Base-by-base conservation (phyloP, 2,113 vertebrate genomes). In the Diadophis punctatus region DNA sequence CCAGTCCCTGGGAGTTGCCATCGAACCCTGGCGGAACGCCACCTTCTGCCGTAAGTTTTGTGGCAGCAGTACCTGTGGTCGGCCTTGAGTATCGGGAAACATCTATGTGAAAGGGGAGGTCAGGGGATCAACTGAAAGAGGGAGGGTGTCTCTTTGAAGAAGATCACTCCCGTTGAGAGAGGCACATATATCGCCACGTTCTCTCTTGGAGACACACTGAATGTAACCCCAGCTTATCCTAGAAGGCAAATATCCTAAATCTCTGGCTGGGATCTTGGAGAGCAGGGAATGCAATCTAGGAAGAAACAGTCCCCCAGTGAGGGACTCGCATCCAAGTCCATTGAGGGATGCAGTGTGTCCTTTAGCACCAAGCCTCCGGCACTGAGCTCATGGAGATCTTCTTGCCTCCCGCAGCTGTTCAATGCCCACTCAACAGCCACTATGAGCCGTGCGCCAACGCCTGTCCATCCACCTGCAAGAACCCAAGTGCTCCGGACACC, bases 391-490 rank as follows among this genome's bases (percentile, higher is more conserved):
- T 10, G 25, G 12, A 60, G 0, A 3, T 0, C 0, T 3, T 27
- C 89, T 86, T 91, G 49, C 68, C 4, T 63, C 91, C n/a, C 1
- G 30, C 74, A 97, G 97, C 95, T 25, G 0, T 96, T 0, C 0
- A 6, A 1, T 97, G 97, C 7, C 0, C 86, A 0, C 16, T n/a
- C 48, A 96, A 96, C 91, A 97, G 92, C 86, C 96, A 96, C 93
- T 97, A 96, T 0, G 95, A 96, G 48, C 22, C 89, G 0, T 97
- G 96, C 80, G 95, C 93, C 7, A 90, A 93, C 8, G 96, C 97
- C 39, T 97, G 97, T 46, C 96, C 97, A 14, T 94, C 96, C 4
- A 96, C 96, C 4, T 97, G 97, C 49, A 94, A 63, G 0, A 48
- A 95, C 16, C 95, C 96, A 0, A 8, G 0, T 0, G 96, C 97